These are phyloP conservation scores for Nanorana parkeri DNA, from an alignment of 2,113 vertebrate species.

Conservation along the genomic window DNA sequence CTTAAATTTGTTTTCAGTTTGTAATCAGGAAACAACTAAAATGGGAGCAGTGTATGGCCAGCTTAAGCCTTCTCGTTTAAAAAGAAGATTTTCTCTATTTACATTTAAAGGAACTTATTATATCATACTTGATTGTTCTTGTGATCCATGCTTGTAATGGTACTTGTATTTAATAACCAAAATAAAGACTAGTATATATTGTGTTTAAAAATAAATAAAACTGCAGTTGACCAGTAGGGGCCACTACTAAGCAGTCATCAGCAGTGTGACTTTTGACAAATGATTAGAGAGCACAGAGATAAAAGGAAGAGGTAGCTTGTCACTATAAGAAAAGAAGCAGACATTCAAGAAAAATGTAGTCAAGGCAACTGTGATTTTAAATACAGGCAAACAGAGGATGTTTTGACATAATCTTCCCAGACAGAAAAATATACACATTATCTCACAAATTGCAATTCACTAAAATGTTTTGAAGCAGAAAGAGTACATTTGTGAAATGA, in stretches of 20 bases:
- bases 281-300: slow-evolving; percentile 1
- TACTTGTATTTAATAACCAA: no score
- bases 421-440: slow-evolving; percentile 46
- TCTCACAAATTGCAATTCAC: slow-evolving; percentile 34
- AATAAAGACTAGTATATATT: no score
- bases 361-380: slow-evolving; percentile 53
- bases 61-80: no score
- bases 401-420: slow-evolving; percentile 47
- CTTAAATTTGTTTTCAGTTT: no score
- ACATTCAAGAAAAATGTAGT: slow-evolving; percentile 51
- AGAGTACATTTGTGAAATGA: slow-evolving; percentile 13
- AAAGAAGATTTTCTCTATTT: no score
- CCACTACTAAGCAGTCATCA: slow-evolving; percentile 14
- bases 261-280: slow-evolving; percentile 2
- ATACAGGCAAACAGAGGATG: slow-evolving; percentile 45
- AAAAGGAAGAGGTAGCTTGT: slow-evolving; percentile 9
- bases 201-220: no score
- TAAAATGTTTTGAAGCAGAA: slow-evolving; percentile 29
- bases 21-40: no score
- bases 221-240: slow-evolving; percentile 2
- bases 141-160: no score
- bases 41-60: no score
- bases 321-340: slow-evolving; percentile 39
- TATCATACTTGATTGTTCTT: no score
- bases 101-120: no score